Evolutionary conservation across 1,140 invertebrate species (phyloP).

Genomic region (Dendrolimus kikuchii): DNA sequence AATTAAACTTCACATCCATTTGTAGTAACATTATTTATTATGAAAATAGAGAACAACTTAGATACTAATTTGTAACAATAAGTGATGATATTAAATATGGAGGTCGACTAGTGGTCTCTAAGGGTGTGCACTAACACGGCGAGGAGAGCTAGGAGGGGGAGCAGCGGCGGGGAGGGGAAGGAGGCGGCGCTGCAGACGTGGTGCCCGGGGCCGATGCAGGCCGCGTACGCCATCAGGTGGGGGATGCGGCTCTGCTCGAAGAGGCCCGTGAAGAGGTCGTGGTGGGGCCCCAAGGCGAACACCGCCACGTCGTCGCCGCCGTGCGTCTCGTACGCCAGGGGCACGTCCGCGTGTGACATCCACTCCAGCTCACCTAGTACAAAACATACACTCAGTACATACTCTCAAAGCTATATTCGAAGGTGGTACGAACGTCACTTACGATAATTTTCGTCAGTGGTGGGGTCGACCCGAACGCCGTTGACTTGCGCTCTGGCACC

Average conservation of each 20-base stretch:
- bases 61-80: too few species aligned
- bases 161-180: background rate
- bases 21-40: too few species aligned
- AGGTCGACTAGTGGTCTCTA: too few species aligned
- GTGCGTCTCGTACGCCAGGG: slow-evolving; percentile 50
- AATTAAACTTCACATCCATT: too few species aligned
- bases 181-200: background rate
- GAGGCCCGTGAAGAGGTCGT: slow-evolving; percentile 1
- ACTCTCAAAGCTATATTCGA: too few species aligned
- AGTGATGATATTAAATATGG: too few species aligned
- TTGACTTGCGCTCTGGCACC: slow-evolving; percentile 61
- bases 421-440: slow-evolving; percentile 11
- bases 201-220: slow-evolving; percentile 2
- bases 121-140: too few species aligned
- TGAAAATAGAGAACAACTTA: too few species aligned
- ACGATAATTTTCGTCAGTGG: slow-evolving; percentile 40
- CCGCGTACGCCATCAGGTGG: slow-evolving; percentile 2
- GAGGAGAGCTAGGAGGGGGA: too few species aligned
- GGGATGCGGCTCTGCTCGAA: slow-evolving; percentile 1
- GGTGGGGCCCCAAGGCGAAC: slow-evolving; percentile 66
- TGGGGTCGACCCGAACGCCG: slow-evolving; percentile 43
- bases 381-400: background rate
- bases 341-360: slow-evolving; percentile 45
- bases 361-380: slow-evolving; percentile 32
- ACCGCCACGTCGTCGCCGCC: slow-evolving; percentile 77